Conservation (phyloP, 1,140 invertebrate genomes). For the Philopotamus ludificatus region DNA sequence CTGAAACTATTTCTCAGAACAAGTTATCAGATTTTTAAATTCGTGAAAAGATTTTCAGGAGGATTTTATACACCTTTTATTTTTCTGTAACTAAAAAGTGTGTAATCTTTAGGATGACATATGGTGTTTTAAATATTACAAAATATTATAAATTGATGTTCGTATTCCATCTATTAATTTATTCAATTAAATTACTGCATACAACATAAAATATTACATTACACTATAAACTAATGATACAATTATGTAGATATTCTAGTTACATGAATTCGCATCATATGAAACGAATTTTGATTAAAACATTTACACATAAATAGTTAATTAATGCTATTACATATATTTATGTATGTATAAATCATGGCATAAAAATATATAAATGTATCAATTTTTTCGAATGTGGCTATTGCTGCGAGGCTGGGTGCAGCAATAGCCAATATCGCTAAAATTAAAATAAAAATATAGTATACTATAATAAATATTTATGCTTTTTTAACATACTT, state of each 20-base stretch:
- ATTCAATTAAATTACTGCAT: constrained; percentile 41
- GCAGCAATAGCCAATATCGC: constrained; percentile 33
- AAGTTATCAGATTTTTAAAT: too few relatives aligned
- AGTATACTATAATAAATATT: constrained; percentile 42
- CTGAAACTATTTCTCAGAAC: too few relatives aligned
- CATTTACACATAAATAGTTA: constrained; percentile 38
- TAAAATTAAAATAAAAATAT: constrained; percentile 40
- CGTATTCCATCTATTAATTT: constrained; percentile 40
- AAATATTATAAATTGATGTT: too few relatives aligned
- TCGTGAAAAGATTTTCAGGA: too few relatives aligned
- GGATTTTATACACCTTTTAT: too few relatives aligned
- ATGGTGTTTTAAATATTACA: too few relatives aligned
- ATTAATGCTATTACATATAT: constrained; percentile 37
- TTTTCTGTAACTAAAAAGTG: too few relatives aligned
- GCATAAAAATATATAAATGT: constrained; percentile 39
- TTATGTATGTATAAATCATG: constrained; percentile 14
- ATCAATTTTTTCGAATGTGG: constrained; percentile 27
- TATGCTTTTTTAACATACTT: constrained; percentile 29
- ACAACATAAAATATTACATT: constrained; percentile 41
- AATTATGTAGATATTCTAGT: constrained; percentile 33
- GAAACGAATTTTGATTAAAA: constrained; percentile 14
- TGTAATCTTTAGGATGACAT: too few relatives aligned
- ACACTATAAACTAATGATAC: constrained; percentile 39
- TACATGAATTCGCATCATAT: neutral
- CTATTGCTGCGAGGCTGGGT: constrained; percentile 40